These are phyloP conservation scores for Blastomussa wellsi DNA, from an alignment of 92 coral and sea anemone species.

Conservation along the genomic window DNA sequence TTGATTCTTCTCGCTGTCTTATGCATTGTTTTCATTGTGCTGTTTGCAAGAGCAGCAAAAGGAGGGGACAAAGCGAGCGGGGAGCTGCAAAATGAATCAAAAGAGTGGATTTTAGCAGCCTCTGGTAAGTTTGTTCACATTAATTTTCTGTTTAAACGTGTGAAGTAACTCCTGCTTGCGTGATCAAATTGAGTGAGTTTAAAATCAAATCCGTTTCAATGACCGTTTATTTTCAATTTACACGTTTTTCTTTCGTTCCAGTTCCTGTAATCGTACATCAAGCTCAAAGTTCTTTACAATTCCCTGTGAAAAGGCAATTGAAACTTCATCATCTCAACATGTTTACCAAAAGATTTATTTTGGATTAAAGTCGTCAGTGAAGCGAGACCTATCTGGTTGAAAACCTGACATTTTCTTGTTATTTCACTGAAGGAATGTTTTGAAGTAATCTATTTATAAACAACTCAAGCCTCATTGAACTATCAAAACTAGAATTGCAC, in stretches of 20 bases:
- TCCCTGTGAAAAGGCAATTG: not conserved
- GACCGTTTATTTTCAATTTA: not conserved
- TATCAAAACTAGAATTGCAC: not conserved
- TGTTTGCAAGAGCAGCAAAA: constrained; percentile 22
- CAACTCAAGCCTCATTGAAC: not conserved
- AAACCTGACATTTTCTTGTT: not conserved
- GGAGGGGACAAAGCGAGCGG: not conserved
- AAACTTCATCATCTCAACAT: not conserved
- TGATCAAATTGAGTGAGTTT: not conserved
- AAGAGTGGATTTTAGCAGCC: not conserved
- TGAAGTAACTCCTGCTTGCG: not conserved
- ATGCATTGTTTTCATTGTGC: constrained; percentile 41
- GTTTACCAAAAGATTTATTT: not conserved
- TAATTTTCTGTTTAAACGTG: too few species aligned
- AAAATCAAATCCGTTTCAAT: not conserved
- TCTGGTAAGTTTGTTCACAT: constrained; percentile 22
- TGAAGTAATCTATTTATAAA: not conserved
- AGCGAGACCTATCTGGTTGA: not conserved
- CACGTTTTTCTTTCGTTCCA: not conserved
- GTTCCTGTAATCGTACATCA: not conserved
- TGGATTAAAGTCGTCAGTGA: not conserved
- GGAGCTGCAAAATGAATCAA: not conserved
- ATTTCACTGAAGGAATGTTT: not conserved
- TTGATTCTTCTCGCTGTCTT: constrained; percentile 35
- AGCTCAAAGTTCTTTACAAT: not conserved